Conservation (phyloP, 2,797 vertebrate genomes). For the Echiichthys vipera region DNA sequence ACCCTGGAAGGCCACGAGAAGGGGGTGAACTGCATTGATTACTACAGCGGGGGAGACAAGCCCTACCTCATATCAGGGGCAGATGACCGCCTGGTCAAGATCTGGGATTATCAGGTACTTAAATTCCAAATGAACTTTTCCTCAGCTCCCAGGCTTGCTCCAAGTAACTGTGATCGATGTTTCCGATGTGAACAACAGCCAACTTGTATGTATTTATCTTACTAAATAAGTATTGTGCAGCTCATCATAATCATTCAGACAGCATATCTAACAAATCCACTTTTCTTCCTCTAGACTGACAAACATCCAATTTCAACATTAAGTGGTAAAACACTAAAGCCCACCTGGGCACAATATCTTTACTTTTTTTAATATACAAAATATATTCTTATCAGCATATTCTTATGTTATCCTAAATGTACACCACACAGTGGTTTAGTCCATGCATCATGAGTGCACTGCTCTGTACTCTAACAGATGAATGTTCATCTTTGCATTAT, state of each 20-base stretch:
- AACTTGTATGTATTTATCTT: background rate
- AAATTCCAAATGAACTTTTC: background rate
- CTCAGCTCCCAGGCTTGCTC: background rate
- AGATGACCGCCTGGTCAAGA: slow-evolving; percentile 94
- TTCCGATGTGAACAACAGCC: background rate
- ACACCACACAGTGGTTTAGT: too few species aligned
- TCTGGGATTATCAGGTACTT: slow-evolving; percentile 96
- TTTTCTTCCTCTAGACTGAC: background rate
- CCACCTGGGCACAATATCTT: background rate
- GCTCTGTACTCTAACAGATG: background rate
- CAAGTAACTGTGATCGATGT: background rate
- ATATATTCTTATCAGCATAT: background rate
- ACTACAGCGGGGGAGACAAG: slow-evolving; percentile 97
- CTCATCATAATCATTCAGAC: background rate
- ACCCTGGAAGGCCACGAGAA: slow-evolving; percentile 96
- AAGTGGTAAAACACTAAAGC: background rate
- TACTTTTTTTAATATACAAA: background rate
- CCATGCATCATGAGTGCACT: too few species aligned
- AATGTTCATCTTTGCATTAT: background rate
- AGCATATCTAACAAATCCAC: background rate
- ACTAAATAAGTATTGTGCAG: background rate
- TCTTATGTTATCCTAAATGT: background rate
- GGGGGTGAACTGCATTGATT: slow-evolving; percentile 96
- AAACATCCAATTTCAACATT: background rate
- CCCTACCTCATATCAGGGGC: slow-evolving; percentile 96